phyloP scores from a whole-genome alignment of 2,888 invertebrate species.

The Theretra japonica region DNA sequence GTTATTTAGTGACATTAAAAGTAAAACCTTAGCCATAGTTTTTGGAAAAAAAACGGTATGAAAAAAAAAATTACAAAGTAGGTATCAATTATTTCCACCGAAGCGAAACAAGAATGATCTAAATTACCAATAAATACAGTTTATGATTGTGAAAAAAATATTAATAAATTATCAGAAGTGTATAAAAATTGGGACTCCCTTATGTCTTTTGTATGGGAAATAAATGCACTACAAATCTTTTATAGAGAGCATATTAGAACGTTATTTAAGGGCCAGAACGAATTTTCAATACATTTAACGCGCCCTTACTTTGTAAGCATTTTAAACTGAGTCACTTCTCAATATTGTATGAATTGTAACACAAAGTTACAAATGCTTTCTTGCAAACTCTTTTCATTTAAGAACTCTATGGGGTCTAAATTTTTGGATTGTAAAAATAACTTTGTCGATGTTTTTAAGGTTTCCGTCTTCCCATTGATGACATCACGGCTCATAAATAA shows the following conservation, averaged over 20 bases:
- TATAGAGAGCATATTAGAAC: conserved; percentile 55
- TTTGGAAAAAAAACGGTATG: too few species aligned
- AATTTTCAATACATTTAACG: conserved; percentile 71
- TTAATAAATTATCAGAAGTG: not conserved
- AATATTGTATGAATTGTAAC: conserved; percentile 11
- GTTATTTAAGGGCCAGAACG: conserved; percentile 70
- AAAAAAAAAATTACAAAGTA: too few species aligned
- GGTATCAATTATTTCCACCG: too few species aligned
- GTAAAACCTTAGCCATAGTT: too few species aligned
- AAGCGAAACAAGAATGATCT: too few species aligned
- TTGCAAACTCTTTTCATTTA: not conserved
- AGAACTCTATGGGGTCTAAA: not conserved
- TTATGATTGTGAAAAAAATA: not conserved
- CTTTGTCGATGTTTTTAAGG: conserved; percentile 43
- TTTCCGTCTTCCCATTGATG: conserved; percentile 59
- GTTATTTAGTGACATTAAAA: too few species aligned
- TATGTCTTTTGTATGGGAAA: conserved; percentile 5
- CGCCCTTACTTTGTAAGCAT: conserved; percentile 63
- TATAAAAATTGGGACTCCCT: conserved; percentile 12
- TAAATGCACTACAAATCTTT: conserved; percentile 33
- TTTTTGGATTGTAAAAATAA: not conserved
- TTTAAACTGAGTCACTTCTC: conserved; percentile 49
- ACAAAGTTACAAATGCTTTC: conserved; percentile 11
- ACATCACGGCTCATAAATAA: conserved; percentile 80
- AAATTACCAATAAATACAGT: not conserved